A percentile compares a stretch with the other conserved stretches of the same genome.
Evolutionary conservation across 2,113 vertebrate genomes (phyloP).

Genomic region (Poeciliopsis retropinna): DNA sequence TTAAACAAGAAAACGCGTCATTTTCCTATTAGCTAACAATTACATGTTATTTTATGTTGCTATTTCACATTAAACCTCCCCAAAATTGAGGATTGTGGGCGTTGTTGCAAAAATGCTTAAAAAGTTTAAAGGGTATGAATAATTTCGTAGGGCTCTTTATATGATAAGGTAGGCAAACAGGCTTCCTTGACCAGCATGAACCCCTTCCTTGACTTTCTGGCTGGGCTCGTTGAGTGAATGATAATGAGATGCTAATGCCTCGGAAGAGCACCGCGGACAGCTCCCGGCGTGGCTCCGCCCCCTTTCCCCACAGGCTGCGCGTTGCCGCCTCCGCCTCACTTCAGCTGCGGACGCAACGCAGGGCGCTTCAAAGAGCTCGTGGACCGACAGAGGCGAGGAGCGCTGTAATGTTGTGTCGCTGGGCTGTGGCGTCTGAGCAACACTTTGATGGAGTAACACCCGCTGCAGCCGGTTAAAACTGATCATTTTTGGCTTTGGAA

Average conservation of each 20-base stretch:
- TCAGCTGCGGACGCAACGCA: conserved; percentile 63
- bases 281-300: conserved; percentile 66
- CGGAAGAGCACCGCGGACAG: conserved; percentile 73
- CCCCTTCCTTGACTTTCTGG: not conserved
- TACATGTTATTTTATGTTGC: too few species aligned
- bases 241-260: conserved; percentile 12
- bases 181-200: not conserved
- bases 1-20: too few species aligned
- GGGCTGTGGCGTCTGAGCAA: not conserved
- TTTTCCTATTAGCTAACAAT: too few species aligned
- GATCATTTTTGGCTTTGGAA: not conserved
- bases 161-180: not conserved
- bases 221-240: conserved; percentile 4
- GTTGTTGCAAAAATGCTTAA: not conserved
- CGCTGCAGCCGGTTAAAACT: conserved; percentile 25
- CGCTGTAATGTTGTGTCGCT: not conserved
- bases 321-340: conserved; percentile 20
- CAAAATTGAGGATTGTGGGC: not conserved
- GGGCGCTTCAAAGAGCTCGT: conserved; percentile 63
- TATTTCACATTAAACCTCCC: not conserved
- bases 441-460: conserved; percentile 66
- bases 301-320: conserved; percentile 29
- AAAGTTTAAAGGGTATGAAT: not conserved
- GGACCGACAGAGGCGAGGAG: conserved; percentile 55
- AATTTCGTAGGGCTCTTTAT: not conserved